These are phyloP conservation scores for Drosophila novamexicana DNA, from an alignment of 1,140 invertebrate genomes.

Conservation along the genomic window DNA sequence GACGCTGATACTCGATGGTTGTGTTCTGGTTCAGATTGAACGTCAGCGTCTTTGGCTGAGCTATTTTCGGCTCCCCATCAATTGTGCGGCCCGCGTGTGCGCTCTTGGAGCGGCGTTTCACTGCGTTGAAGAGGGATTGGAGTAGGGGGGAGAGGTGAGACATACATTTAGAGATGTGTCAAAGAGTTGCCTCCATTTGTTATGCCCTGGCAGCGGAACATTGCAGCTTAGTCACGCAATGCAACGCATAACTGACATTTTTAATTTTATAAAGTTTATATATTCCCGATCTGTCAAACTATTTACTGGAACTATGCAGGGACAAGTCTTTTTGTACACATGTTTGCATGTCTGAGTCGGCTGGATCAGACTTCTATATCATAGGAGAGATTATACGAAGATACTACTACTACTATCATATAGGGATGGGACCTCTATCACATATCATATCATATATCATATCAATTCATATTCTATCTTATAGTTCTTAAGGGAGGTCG, in stretches of 20 bases:
- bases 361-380: no score
- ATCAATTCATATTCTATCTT: no score
- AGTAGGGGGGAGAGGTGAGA: not conserved
- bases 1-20: slow-evolving; percentile 81
- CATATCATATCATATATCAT: no score
- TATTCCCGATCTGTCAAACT: no score
- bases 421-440: no score
- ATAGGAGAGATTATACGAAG: no score
- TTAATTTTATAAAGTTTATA: no score
- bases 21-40: slow-evolving; percentile 83
- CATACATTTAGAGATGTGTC: slow-evolving; percentile 10
- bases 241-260: not conserved
- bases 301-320: no score
- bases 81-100: slow-evolving; percentile 71
- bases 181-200: slow-evolving; percentile 7
- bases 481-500: no score
- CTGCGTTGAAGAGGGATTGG: slow-evolving; percentile 29
- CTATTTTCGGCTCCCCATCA: slow-evolving; percentile 73
- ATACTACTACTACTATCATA: no score
- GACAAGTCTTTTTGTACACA: no score
- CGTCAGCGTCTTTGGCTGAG: slow-evolving; percentile 80
- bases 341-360: no score
- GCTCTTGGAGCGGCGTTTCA: slow-evolving; percentile 84
- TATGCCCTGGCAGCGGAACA: not conserved
- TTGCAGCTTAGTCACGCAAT: not conserved